Evolutionary conservation across 2,797 vertebrate species (phyloP).

Genomic region (Amblyraja radiata): DNA sequence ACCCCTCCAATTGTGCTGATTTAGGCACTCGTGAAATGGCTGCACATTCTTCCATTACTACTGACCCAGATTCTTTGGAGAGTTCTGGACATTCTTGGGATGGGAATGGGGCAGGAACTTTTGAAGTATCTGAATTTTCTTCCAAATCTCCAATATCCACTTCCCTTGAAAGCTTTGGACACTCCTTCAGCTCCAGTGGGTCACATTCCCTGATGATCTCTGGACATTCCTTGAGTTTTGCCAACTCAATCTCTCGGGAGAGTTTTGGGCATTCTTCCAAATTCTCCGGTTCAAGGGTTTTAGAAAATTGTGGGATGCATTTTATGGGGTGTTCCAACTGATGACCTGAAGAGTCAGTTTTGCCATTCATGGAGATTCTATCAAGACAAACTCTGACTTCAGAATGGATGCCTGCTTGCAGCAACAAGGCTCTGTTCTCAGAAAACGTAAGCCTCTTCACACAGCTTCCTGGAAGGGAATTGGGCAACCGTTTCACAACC

Average conservation of each 20-base stretch:
- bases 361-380: neutral
- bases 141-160: neutral
- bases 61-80: neutral
- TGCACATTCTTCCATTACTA: neutral
- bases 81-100: constrained; percentile 1
- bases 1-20: neutral
- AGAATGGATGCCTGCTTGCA: neutral
- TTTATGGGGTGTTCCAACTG: neutral
- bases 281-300: neutral
- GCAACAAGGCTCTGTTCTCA: neutral
- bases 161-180: constrained; percentile 11
- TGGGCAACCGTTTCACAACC: neutral
- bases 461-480: neutral
- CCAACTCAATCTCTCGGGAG: neutral
- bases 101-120: too few species aligned
- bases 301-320: neutral
- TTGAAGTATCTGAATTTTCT: neutral
- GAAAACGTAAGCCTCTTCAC: neutral
- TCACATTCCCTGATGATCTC: neutral
- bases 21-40: neutral
- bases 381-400: constrained; percentile 2
- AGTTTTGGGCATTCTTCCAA: neutral
- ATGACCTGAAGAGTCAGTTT: neutral
- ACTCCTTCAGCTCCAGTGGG: neutral
- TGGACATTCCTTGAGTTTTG: neutral